Evolutionary conservation across 92 coral and sea anemone species (phyloP), one percentile per base, ranked within the genome.

Genomic region (Muricea muricata): DNA sequence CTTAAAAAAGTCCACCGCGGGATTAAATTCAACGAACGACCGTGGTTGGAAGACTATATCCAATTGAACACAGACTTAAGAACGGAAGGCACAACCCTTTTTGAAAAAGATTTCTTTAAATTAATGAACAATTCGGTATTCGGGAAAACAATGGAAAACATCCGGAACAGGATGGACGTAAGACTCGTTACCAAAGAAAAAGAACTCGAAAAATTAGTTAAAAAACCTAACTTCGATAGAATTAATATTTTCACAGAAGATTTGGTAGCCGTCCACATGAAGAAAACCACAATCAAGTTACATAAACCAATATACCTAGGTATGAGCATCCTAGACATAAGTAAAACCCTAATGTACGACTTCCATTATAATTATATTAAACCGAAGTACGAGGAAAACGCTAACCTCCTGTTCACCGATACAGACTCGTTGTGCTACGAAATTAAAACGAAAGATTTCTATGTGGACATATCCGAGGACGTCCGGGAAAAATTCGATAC

Each of bases 21-120:
- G 57, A 34, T 88, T 46, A 75, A 68, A 46, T 87, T 87, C 72
- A 56, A 73, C 30, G 91, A 87, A 65, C 60, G 71, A 21, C 37
- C 35, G 4, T 87, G 91, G 91, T 46, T 87, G 67, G 82, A 87
- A 72, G 34, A 58, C 8, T 82, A 88, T 72, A 82, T 82, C 37
- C 48, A 82, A 52, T 39, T 82, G 25, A 87, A 87, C 65, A 87
- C 91, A 60, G 68, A 87, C 55, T 66, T 81, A 12, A 56, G 91
- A 78, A 55, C 82, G 10, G 57, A 82, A 40, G 88, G 82, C 0
- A 46, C 75, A 54, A 87, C 79, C 50, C 75, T 73, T 26, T 87
- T 87, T 50, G 90, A 87, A 56, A 87, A 87, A 33, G 86, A 86
- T 26, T 80, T 86, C 78, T 86, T 79, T 74, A 79, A 86, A 73